Base-by-base conservation (phyloP, 2,113 vertebrate genomes). In the Urocitellus parryii region DNA sequence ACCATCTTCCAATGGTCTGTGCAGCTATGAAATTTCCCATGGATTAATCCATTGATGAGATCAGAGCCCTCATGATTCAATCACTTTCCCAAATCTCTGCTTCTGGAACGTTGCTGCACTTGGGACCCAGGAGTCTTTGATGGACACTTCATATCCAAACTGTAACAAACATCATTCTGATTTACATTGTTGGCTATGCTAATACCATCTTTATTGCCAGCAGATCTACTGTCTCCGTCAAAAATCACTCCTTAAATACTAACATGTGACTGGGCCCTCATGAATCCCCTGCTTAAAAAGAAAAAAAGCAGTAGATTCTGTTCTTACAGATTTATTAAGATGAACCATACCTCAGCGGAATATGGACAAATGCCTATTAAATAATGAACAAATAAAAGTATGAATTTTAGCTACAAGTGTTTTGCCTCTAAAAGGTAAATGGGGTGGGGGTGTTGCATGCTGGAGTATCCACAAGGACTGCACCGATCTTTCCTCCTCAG, bases 391-490 rank as follows among this genome's bases (percentile, higher is more conserved):
- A 84, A 76, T 2, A 1, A 8, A 84, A 61, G 48, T 6, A 27
- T 39, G 13, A 78, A 51, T 53, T 72, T 79, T 24, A 32, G 34
- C 56, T 72, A 8, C 4, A 93, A 10, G 65, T 7, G 20, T 84
- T 61, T 77, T 93, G 24, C 61, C 32, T 56, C 34, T 39, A 20
- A 83, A 51, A 88, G 27, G 17, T 37, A 25, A 20, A 8, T 88
- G 20, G 16, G 76, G 20, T 22, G 74, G 65, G 51, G 2, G 16
- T 14, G 8, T 34, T 17, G 2, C 1, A 0, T 45, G 3, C 25
- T 61, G 29, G 10, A n/a, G 37, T 34, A 10, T 58, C 94, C 74
- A 32, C 11, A 29, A 65, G 32, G 56, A 42, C 6, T 25, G 20
- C 25, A 25, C 34, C 17, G 11, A 11, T 39, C 24, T 18, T 42